Evolutionary conservation across 2,113 vertebrate species (phyloP), one percentile per base, ranked within the genome.

Genomic region (Narcine bancroftii): DNA sequence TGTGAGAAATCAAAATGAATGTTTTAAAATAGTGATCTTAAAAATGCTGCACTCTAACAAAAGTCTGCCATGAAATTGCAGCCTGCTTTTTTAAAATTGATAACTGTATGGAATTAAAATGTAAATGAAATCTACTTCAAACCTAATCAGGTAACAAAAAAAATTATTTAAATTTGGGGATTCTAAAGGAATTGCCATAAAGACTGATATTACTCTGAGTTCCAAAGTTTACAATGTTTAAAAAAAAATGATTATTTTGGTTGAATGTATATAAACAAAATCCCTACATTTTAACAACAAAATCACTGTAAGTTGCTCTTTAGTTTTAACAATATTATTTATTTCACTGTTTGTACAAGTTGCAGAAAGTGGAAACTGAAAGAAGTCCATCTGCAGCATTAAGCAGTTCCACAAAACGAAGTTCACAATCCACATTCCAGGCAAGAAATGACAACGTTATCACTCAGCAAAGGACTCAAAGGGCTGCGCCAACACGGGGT

Each of bases 371-470:
- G 89, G 83, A 36, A 87, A 92, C 89, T 29, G 93, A 94, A 85
- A 92, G 93, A 39, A 92, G 96, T 75, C 56, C 92, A 75, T 95
- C 95, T 29, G 95, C 95, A 50, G 95, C 95, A 92, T 75, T 9
- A 42, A 85, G 39, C 42, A 75, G 72, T 13, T 94, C 91, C 93
- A 94, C 21, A 29, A 77, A 13, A n/a, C 50, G 92, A 42, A 50
- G 71, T 71, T 93, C 92, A 6, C 92, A 92, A 91, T 93, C 92
- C 92, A 96, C 94, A 92, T 94, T 93, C 93, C 96, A 94, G 92
- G 89, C 92, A 79, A 94, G 94, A 92, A 94, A 60, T 85, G 17
- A 60, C 15, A 85, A 85, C n/a, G 19, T 15, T 60, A 6, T 36
- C 11, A 60, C 60, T 85, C 81, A 6, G 56, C 81, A 2, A 56